Base-by-base conservation (phyloP, 2,113 vertebrate genomes). In the Clarias batrachus region DNA sequence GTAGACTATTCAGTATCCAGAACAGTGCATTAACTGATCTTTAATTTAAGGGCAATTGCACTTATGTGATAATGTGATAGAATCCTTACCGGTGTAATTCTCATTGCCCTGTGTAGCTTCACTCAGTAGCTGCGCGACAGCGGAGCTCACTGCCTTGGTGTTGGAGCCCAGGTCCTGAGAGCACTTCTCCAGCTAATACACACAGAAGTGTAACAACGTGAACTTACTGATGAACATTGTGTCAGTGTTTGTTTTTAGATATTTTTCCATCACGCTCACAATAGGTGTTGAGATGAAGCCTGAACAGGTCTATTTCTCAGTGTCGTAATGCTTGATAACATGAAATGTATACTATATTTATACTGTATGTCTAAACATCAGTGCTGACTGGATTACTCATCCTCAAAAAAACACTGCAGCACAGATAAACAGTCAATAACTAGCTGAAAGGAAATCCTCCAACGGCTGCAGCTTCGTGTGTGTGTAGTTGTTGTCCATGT, bases 101-200 rank as follows among this genome's bases (percentile, higher is more conserved):
- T 99, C 98, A 0, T 99, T 98, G 91, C 98, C 98, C 90, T 98
- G 98, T n/a, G 97, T 96, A 37, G 97, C 96, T 88, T 99, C 98
- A 37, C 98, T 98, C 83, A 98, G 91, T 30, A 99, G 95, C 89
- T 99, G 96, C 83, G 98, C 98, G 0, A 99, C 97, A 85, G 97
- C 96, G 0, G 98, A 98, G 89, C 96, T 98, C 89, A 99, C 97
- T 0, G 97, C 97, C 92, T 99, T 99, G 17, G 97, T 98, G 92
- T 97, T 97, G 89, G 94, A 97, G 48, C 97, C 97, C 89, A 99
- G 95, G 81, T 99, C 98, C 92, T 99, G 97, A 16, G 96, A 95
- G 88, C 97, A 98, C 52, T 98, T 99, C 92, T 98, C 98, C 93
- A 98, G 94, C 98, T 99, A 91, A 1, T 6, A 77, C 19, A 65